Base-by-base conservation (phyloP, 2,888 invertebrate genomes). In the Morpho achilles region DNA sequence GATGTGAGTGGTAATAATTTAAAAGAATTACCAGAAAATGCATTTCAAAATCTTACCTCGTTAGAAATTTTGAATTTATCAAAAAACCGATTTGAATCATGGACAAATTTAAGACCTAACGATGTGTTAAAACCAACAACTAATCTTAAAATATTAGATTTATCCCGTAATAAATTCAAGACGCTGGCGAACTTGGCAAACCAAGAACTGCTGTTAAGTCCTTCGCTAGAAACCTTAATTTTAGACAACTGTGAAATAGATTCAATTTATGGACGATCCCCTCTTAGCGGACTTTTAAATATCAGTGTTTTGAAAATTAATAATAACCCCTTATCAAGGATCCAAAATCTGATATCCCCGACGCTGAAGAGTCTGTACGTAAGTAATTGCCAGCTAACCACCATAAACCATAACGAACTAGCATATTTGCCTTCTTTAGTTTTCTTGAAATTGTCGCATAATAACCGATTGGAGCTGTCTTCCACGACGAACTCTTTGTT, bases 131-230 rank as follows among this genome's bases (percentile, higher is more conserved):
- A 75, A 53, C 83, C 87, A 59, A 86, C 92, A 0, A 76, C 76
- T 0, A 92, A 83, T 51, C 79, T 96, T 51, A 88, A 87, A 69
- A 86, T 82, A 46, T 78, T 96, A n/a, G 92, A 93, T 64, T 78
- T 96, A n/a, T 93, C 94, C 0, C 80, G 89, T 51, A 96, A 96
- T 77, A 90, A 88, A 43, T 80, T 96, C 46, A 76, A 71, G 45
- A 86, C 82, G 44, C 87, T 94, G 72, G 89, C 85, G 1, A 87
- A 84, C 65, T 81, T 87, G 49, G 88, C 88, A 16, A 82, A 84
- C 51, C 77, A 80, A 44, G 91, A 92, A 59, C 82, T 92, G n/a
- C 76, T 95, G 3, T 84, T 90, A 47, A 94, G 93, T 65, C 72
- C 84, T 9, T 91, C 92, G 0, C 75, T 95, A 23, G 90, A 90